Evolutionary conservation across 2,113 vertebrate genomes (phyloP), one percentile per base, ranked within the genome.

Genomic region (Sebastes fasciatus): DNA sequence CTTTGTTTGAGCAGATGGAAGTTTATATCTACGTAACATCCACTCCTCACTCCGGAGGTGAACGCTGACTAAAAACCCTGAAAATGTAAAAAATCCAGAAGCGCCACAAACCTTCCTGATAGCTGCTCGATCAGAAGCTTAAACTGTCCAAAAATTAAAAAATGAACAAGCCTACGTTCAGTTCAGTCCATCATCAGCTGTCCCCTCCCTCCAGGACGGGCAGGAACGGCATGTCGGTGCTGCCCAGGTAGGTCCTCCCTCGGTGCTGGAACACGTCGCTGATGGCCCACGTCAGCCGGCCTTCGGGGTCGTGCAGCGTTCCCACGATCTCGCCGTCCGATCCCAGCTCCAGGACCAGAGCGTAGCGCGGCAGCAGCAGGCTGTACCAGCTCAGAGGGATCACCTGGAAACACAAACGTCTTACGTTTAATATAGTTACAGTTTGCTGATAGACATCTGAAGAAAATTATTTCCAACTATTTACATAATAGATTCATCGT

Each of bases 221-320:
- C 43, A 95, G 88, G 84, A 94, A 95, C 0, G 90, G 94, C 79
- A 95, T 70, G 68, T 96, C 89, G 19, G 85, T 96, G 77, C 73
- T 95, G 48, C 93, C 94, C 86, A 95, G 63, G 52, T 91, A 91
- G 0, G 93, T 81, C 45, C 91, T 91, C 8, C 92, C 88, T 2
- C 77, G 0, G 0, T 95, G 92, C 86, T 95, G 94, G 92, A 95
- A 95, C 19, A 92, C 90, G 48, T 94, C 91, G 8, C 91, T 96
- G 82, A 94, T n/a, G 51, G 94, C 89, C 93, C 91, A 92, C 5
- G 83, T 95, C 40, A 90, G 54, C 0, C 58, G 79, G 2, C 92
- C 87, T 0, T 90, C 84, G 0, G 94, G 88, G 74, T 95, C 89
- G 0, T 90, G 91, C 43, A 93, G 91, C 4, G 87, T 88, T 11